These are phyloP conservation scores for Neria commutata DNA, from an alignment of 2,888 invertebrate species.

Conservation along the genomic window DNA sequence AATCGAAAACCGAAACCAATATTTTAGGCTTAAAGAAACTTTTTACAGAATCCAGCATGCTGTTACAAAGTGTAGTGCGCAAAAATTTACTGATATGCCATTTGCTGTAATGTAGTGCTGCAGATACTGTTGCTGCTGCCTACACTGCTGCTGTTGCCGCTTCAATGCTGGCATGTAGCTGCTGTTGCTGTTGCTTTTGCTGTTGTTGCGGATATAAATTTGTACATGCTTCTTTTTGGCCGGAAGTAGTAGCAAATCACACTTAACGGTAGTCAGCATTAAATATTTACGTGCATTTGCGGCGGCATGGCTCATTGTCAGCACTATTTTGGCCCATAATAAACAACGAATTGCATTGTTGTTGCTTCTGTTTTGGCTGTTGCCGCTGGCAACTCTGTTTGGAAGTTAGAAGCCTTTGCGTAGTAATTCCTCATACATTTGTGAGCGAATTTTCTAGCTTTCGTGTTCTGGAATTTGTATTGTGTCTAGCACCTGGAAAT, in stretches of 20 bases:
- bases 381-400: neutral
- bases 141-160: neutral
- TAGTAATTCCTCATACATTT: neutral
- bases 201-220: neutral
- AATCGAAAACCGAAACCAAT: neutral
- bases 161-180: neutral
- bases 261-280: constrained; percentile 1
- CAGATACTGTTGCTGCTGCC: neutral
- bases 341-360: too few relatives aligned
- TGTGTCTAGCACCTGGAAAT: neutral
- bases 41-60: too few relatives aligned
- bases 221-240: neutral
- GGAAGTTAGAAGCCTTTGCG: too few relatives aligned
- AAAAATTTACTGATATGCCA: neutral
- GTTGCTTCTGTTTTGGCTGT: neutral
- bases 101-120: too few relatives aligned
- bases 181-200: neutral
- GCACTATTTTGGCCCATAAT: neutral
- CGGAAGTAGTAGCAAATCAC: constrained; percentile 2
- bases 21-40: neutral
- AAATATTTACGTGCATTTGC: neutral
- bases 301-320: constrained; percentile 1
- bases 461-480: neutral
- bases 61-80: too few relatives aligned
- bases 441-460: neutral